These are phyloP conservation scores for Tricholauxania praeusta DNA, from an alignment of 2,888 invertebrate species.

Conservation along the genomic window DNA sequence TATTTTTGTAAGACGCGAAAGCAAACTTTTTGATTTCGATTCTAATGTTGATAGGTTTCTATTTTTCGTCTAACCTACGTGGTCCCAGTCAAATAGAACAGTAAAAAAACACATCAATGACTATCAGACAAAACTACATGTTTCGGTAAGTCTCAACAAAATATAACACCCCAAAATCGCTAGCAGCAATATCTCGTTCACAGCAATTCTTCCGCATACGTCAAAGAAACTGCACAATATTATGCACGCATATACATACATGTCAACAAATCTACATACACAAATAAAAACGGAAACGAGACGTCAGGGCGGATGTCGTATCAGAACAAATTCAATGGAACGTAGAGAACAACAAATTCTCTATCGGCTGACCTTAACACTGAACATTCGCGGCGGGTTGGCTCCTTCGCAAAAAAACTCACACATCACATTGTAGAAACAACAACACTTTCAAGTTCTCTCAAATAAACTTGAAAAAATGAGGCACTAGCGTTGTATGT, in stretches of 20 bases:
- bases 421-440: not conserved
- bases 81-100: not conserved
- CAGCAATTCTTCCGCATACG: conserved; percentile 28
- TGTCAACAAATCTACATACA: not conserved
- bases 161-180: not conserved
- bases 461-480: conserved; percentile 48
- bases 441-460: conserved; percentile 37
- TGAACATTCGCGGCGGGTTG: conserved; percentile 48
- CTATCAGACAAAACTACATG: no score
- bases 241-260: conserved; percentile 24
- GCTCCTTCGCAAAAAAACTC: not conserved
- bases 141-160: not conserved
- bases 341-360: conserved; percentile 41
- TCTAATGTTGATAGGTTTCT: no score
- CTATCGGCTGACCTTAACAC: conserved; percentile 60
- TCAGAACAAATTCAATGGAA: conserved; percentile 5
- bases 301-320: not conserved
- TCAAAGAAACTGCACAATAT: conserved; percentile 6
- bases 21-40: no score
- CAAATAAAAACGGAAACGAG: not conserved
- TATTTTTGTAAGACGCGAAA: no score
- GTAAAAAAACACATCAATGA: no score
- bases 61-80: no score
- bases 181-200: not conserved
- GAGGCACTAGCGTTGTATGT: conserved; percentile 18